Base-by-base conservation (phyloP, 2,888 invertebrate genomes). In the Vesta saturnalis region DNA sequence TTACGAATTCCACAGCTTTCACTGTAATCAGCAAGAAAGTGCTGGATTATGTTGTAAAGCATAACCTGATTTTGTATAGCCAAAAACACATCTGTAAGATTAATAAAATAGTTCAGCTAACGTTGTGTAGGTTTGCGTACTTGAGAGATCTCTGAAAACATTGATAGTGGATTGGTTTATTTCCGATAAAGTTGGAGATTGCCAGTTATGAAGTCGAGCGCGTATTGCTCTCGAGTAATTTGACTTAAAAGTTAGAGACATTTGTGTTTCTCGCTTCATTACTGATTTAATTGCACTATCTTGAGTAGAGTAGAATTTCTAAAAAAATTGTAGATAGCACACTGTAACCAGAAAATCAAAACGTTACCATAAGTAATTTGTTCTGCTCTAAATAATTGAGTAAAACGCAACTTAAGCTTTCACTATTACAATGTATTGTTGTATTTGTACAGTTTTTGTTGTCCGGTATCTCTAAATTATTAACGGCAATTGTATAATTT, bases 101-200 rank as follows among this genome's bases (percentile, higher is more conserved):
- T 8, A 15, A 8, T 1, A 18, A 6, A n/a, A 18, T 12, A 30
- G 4, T 30, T 30, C 10, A 6, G 12, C 14, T 14, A 18, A 6
- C 19, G 49, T 18, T 14, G 4, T 1, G 19, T 8, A 14, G 10
- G 15, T 49, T 19, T 47, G 82, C 88, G 86, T 83, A 96, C 96
- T 96, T 74, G 94, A 93, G 86, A 94, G 92, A 77, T 96, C 96
- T 86, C 94, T 87, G 75, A 89, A 89, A 0, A 94, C 88, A 66
- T 87, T 85, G 68, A 96, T 87, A 5, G 91, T 89, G 0, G 94
- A 91, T 58, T 84, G 84, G 21, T 86, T 83, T 1, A 94, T 77
- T 2, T 89, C 89, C 67, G 84, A 86, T 12, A 86, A 83, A 30
- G 87, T 87, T 66, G 89, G 78, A 35, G 67, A 92, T 85, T 64